Evolutionary conservation across 2,113 vertebrate genomes (phyloP).

Genomic region (Psammodynastes pulverulentus): DNA sequence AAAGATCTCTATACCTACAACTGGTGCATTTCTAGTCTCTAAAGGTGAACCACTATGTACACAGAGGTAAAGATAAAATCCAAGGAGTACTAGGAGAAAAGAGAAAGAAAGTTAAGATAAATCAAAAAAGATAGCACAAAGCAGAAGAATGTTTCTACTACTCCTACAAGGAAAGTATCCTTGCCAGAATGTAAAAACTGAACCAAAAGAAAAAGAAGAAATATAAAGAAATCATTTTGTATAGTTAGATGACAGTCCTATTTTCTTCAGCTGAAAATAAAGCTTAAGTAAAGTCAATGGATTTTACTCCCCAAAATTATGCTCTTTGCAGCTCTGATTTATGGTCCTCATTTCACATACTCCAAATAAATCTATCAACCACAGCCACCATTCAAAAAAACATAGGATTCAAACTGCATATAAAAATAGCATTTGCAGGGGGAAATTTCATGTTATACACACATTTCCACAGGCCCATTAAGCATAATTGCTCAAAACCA

Average conservation of each 20-base stretch:
- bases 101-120: slow-evolving; percentile 67
- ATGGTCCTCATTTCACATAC: neutral
- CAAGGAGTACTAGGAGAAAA: slow-evolving; percentile 76
- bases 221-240: neutral
- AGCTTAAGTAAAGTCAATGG: neutral
- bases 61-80: slow-evolving; percentile 71
- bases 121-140: slow-evolving; percentile 49
- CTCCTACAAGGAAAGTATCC: slow-evolving; percentile 2
- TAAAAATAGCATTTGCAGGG: neutral
- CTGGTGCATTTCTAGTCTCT: slow-evolving; percentile 65
- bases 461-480: neutral
- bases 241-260: neutral
- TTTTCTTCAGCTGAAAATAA: neutral
- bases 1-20: slow-evolving; percentile 68
- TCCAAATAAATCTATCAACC: slow-evolving; percentile 10
- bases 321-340: neutral
- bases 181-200: slow-evolving; percentile 12
- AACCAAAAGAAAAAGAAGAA: neutral
- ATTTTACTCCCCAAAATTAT: neutral
- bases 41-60: slow-evolving; percentile 66
- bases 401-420: neutral
- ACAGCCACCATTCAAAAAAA: slow-evolving; percentile 23
- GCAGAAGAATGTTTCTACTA: slow-evolving; percentile 7
- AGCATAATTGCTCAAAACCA: neutral
- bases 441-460: neutral